Evolutionary conservation across 2,888 invertebrate species (phyloP).

Genomic region (Clostera curtula): DNA sequence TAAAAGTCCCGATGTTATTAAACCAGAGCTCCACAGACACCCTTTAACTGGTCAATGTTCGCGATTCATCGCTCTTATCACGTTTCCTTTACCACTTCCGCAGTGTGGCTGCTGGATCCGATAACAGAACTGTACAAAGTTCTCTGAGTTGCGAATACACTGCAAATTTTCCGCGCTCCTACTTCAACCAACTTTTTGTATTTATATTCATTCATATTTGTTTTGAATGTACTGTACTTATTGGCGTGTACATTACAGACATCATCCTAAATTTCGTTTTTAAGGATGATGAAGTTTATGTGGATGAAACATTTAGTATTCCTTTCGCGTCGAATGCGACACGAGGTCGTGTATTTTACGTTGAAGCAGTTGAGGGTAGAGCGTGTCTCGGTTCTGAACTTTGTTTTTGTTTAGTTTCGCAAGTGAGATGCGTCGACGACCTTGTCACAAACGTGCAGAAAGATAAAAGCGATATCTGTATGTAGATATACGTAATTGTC

Average conservation of each 20-base stretch:
- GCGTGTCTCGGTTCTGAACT: background rate
- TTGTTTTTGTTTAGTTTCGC: slow-evolving; percentile 11
- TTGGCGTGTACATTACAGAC: too few species aligned
- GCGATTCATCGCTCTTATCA: slow-evolving; percentile 56
- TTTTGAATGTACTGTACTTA: too few species aligned
- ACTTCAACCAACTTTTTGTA: too few species aligned
- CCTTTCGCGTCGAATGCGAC: too few species aligned
- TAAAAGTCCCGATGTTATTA: slow-evolving; percentile 5
- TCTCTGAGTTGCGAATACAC: slow-evolving; percentile 19
- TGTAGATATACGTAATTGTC: slow-evolving; percentile 47
- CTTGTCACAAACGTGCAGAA: slow-evolving; percentile 47
- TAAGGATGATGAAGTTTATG: too few species aligned
- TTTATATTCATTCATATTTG: too few species aligned
- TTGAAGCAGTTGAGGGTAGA: background rate
- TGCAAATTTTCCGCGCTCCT: slow-evolving; percentile 1
- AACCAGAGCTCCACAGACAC: slow-evolving; percentile 15
- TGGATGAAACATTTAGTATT: too few species aligned
- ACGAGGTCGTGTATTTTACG: background rate
- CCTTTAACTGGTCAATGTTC: slow-evolving; percentile 43
- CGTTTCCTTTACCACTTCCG: slow-evolving; percentile 62
- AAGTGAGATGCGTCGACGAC: slow-evolving; percentile 30
- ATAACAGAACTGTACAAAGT: slow-evolving; percentile 40
- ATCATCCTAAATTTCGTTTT: too few species aligned
- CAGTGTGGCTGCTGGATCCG: slow-evolving; percentile 38
- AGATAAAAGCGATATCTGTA: slow-evolving; percentile 50